phyloP scores from a whole-genome alignment of 2,888 invertebrate genomes.

The Chelonus formosanus region DNA sequence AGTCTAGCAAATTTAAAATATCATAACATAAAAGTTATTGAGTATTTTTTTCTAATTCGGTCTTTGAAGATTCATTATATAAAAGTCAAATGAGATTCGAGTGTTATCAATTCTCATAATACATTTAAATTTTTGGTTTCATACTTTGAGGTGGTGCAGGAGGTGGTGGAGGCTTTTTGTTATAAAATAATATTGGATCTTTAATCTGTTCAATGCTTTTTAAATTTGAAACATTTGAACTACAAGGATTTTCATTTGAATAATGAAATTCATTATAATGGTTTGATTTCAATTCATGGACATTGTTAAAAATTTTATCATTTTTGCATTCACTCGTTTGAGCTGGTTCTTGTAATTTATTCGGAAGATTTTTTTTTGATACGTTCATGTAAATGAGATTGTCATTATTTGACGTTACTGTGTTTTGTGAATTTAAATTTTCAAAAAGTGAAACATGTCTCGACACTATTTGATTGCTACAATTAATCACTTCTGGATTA shows the following conservation, averaged over 20 bases:
- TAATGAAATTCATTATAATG: constrained; percentile 53
- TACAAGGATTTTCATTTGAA: constrained; percentile 51
- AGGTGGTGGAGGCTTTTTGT: constrained; percentile 62
- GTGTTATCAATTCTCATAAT: not conserved
- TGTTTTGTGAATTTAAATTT: no score
- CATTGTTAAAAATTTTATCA: constrained; percentile 53
- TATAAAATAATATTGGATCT: constrained; percentile 48
- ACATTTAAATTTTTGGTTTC: constrained; percentile 53
- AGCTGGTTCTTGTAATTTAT: constrained; percentile 52
- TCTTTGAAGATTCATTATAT: no score
- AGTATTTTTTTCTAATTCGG: no score
- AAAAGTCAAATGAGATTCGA: no score
- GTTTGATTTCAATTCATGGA: constrained; percentile 54
- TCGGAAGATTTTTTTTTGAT: constrained; percentile 47
- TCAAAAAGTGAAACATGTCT: no score
- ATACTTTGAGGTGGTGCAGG: constrained; percentile 55
- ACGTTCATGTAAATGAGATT: constrained; percentile 36
- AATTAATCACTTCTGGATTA: constrained; percentile 68
- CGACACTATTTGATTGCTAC: constrained; percentile 49
- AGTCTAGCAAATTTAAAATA: no score
- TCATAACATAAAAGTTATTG: no score
- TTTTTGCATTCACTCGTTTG: constrained; percentile 38
- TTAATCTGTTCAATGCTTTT: not conserved
- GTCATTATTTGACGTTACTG: not conserved
- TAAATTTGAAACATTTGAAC: constrained; percentile 36